phyloP scores from a whole-genome alignment of 2,888 invertebrate species.

The Mimas tiliae region DNA sequence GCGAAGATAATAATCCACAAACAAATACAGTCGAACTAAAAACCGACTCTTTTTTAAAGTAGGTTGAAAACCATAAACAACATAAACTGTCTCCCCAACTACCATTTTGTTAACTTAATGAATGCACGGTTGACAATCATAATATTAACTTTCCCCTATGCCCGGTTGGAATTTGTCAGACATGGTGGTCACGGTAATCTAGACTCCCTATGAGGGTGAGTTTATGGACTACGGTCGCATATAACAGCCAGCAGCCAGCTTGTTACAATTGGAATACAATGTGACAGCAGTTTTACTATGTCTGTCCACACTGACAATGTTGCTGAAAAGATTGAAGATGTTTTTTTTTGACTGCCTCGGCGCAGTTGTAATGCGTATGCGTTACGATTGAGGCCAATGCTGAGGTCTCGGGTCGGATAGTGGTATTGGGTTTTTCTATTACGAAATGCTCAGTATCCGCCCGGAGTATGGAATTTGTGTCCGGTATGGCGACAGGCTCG shows the following conservation, averaged over 20 bases:
- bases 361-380: too few species aligned
- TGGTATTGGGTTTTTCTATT: too few species aligned
- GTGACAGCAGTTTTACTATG: not conserved
- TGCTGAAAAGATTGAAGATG: not conserved
- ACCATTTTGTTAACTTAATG: too few species aligned
- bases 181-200: constrained; percentile 21
- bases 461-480: too few species aligned
- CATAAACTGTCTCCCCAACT: not conserved
- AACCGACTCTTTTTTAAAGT: not conserved
- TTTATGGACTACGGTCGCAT: constrained; percentile 5
- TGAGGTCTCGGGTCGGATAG: too few species aligned
- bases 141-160: constrained; percentile 8
- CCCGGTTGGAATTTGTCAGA: not conserved
- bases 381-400: too few species aligned
- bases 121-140: not conserved
- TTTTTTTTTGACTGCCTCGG: too few species aligned
- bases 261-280: not conserved
- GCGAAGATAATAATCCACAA: too few species aligned
- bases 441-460: too few species aligned
- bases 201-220: constrained; percentile 17
- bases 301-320: not conserved
- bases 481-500: too few species aligned
- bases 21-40: too few species aligned
- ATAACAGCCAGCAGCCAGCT: not conserved
- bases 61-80: not conserved